Evolutionary conservation across 2,797 vertebrate species (phyloP).

Genomic region (Onychomys torridus): DNA sequence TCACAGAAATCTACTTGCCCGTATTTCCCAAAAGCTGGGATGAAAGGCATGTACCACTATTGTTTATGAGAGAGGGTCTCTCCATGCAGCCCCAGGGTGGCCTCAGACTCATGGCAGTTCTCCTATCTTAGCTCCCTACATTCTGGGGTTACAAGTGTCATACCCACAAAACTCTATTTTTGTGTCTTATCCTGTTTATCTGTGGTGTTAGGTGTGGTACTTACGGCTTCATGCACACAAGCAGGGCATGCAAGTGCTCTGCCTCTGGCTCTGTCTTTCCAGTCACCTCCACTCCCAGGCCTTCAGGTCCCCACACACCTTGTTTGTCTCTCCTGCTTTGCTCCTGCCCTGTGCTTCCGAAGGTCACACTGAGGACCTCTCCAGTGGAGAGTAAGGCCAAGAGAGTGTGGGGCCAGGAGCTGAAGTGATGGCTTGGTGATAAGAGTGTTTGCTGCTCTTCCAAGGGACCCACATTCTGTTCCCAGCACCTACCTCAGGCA

Average conservation of each 20-base stretch:
- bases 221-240: background rate
- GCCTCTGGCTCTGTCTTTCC: background rate
- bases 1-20: background rate
- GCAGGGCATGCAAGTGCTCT: background rate
- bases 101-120: background rate
- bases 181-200: background rate
- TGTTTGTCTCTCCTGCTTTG: background rate
- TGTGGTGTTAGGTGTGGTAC: background rate
- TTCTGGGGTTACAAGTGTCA: background rate
- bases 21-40: background rate
- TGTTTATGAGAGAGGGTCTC: background rate
- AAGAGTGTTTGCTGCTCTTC: background rate
- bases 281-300: background rate
- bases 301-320: background rate
- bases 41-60: background rate
- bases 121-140: background rate
- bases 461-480: background rate
- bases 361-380: background rate
- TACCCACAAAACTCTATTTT: background rate
- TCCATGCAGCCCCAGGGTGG: background rate
- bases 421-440: background rate
- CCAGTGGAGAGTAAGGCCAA: fast-evolving
- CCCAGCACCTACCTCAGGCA: background rate
- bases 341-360: background rate
- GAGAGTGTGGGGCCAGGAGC: background rate